Evolutionary conservation across 1,140 invertebrate genomes (phyloP).

Genomic region (Oryctes rhinoceros): DNA sequence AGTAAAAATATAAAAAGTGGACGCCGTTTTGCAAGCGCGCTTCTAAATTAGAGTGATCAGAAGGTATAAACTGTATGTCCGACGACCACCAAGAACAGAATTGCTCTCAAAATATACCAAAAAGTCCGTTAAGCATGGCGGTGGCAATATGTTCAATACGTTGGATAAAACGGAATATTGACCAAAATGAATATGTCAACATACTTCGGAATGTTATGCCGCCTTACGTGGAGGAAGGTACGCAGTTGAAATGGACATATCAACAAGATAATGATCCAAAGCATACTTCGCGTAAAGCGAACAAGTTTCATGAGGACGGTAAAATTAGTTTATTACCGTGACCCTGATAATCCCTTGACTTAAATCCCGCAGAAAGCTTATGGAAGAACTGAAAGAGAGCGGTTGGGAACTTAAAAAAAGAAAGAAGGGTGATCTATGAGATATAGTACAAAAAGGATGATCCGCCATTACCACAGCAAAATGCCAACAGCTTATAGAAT

Average conservation of each 20-base stretch:
- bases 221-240: background rate
- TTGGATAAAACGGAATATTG: slow-evolving; percentile 1
- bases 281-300: slow-evolving; percentile 17
- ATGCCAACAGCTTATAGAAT: background rate
- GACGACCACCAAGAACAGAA: background rate
- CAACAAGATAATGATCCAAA: slow-evolving; percentile 34
- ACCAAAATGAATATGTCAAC: slow-evolving; percentile 22
- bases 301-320: background rate
- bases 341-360: background rate
- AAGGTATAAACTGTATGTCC: background rate
- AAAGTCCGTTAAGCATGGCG: slow-evolving; percentile 38
- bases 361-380: slow-evolving; percentile 8
- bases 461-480: background rate
- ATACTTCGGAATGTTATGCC: slow-evolving; percentile 5
- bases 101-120: slow-evolving; percentile 10
- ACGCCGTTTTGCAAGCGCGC: slow-evolving; percentile 16
- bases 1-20: background rate
- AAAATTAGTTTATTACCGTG: slow-evolving; percentile 26
- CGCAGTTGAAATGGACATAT: background rate
- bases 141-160: slow-evolving; percentile 11
- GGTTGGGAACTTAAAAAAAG: background rate
- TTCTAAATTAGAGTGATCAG: background rate
- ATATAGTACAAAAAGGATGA: background rate
- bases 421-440: background rate
- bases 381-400: slow-evolving; percentile 15